Base-by-base conservation (phyloP, 2,888 invertebrate species). In the Sinotaia quadrata region DNA sequence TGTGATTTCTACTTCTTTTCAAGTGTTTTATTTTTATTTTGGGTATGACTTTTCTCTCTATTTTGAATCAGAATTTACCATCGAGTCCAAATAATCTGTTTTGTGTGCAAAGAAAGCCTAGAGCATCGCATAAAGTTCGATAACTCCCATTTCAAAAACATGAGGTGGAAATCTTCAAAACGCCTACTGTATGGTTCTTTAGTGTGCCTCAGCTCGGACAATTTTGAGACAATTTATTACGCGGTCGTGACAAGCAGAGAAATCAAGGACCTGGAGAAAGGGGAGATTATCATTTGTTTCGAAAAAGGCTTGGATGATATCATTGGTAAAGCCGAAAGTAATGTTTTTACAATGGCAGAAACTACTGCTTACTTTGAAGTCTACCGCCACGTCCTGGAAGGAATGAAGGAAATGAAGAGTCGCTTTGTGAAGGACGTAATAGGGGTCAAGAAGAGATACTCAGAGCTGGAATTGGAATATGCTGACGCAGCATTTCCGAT, bases 311-410 rank as follows among this genome's bases (percentile, higher is more conserved):
- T 74, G 5, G 67, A 69, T 8, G 49, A 66, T 2, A 49, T 76
- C 1, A 62, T 74, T 21, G 61, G 76, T n/a, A 49, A 72, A 10
- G 41, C 69, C 2, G 21, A 67, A 27, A 72, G 67, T 24, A 67
- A 72, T 47, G 54, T 47, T 2, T 85, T 79, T 67, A 52, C 91
- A 0, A 93, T 95, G 93, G 91, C 93, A 2, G 94, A 95, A 85
- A 92, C 93, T 61, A 92, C 92, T 61, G 92, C 93, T 0, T 95
- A 93, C 85, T 95, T 95, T 83, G 95, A 95, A 83, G 94, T 95
- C 0, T 95, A 95, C 82, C 90, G 92, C 75, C 92, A 93, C 80
- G 93, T 94, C 0, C 88, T 94, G 61, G 91, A 90, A 76, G 93
- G 92, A n/a, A 84, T 95, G 27, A 91, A 93, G 80, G 88, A 89